Evolutionary conservation across 2,113 vertebrate species (phyloP), one percentile per base, ranked within the genome.

Genomic region (Corythaixoides concolor): DNA sequence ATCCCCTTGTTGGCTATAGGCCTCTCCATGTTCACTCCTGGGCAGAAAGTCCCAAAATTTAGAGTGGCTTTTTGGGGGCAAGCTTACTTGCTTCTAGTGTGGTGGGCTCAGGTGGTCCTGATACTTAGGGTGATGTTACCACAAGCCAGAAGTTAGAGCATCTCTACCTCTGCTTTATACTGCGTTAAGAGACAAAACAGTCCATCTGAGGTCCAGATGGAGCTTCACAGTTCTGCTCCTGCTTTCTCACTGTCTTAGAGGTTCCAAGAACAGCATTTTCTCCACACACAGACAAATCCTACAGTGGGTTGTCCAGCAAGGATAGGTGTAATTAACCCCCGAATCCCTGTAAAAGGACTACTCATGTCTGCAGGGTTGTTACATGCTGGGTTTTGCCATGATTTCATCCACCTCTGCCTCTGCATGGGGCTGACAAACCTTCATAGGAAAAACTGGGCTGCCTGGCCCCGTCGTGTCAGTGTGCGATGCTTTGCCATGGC

Each of bases 11-110:
- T 47, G 21, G 18, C 55, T 47, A 1, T 12, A 43, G 66, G 39
- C 1, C 1, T 45, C 21, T 66, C 63, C 30, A 1, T 4, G 9
- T 1, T 76, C 35, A 5, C 19, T 8, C 60, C n/a, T 15, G 13
- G 49, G 37, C 52, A 67, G 22, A 1, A 27, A 56, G 35, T 53
- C 45, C 89, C 45, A 6, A 33, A 81, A 33, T 0, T 2, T 55
- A 20, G 63, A 8, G 16, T 33, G 52, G 52, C 2, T 88, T 50
- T 37, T 11, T 4, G 37, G 76, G 88, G 73, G 0, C 28, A 5
- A 26, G 37, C 12, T 70, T 28, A 4, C 28, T 56, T 67, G 9
- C 4, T 35, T 39, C 28, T 35, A 3, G 2, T 21, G 39, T 4
- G 39, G 33, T 66, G 68, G 35, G 39, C 43, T 85, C 2, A 1